Conservation (phyloP, 2,888 invertebrate genomes). For the Yponomeuta malinellus region DNA sequence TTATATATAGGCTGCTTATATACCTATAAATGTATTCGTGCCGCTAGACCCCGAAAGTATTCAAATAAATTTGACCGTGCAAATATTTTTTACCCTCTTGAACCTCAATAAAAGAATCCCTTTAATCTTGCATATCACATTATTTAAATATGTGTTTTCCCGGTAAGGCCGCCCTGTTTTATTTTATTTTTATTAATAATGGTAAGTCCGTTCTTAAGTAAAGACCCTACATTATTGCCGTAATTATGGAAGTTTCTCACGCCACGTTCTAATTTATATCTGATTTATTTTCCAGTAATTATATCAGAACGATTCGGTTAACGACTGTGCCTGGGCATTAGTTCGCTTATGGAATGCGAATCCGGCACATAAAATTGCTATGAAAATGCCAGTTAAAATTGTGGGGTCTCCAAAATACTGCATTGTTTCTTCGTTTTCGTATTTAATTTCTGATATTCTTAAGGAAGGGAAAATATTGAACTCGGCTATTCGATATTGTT, state of each 20-base stretch:
- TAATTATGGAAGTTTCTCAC: slow-evolving; percentile 18
- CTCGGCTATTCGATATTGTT: slow-evolving; percentile 3
- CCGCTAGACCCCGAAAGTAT: not conserved
- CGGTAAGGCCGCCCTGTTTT: not conserved
- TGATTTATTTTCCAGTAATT: slow-evolving; percentile 4
- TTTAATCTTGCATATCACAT: not conserved
- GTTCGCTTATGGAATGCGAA: not conserved
- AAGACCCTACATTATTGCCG: slow-evolving; percentile 14
- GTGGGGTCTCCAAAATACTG: not conserved
- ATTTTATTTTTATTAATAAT: slow-evolving; percentile 6
- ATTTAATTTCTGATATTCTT: no score
- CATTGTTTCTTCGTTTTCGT: not conserved
- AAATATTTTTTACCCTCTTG: not conserved
- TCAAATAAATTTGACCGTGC: not conserved
- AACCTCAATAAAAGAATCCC: not conserved
- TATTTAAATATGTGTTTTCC: not conserved
- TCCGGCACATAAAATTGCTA: not conserved
- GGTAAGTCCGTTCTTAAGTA: slow-evolving; percentile 16
- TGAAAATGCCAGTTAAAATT: not conserved
- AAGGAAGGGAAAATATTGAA: not conserved
- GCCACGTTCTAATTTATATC: slow-evolving; percentile 15
- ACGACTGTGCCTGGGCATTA: not conserved
- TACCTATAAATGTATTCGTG: not conserved
- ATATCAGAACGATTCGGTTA: slow-evolving; percentile 1
- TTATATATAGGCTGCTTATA: no score